phyloP scores from a whole-genome alignment of 2,797 vertebrate genomes.

The Potorous gilbertii region DNA sequence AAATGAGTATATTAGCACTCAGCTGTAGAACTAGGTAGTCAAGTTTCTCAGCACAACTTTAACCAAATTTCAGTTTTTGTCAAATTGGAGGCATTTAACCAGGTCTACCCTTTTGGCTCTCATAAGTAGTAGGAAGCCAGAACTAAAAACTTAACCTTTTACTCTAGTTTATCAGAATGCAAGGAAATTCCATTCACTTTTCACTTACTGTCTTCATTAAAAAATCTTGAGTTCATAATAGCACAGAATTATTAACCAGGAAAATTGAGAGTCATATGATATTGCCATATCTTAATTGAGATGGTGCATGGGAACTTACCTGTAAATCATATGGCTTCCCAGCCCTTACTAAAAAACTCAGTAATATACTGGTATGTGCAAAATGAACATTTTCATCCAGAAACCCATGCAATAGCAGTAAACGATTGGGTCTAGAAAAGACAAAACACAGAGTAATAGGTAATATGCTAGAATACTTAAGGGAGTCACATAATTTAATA shows the following conservation, averaged over 20 bases:
- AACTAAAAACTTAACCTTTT: slow-evolving; percentile 19
- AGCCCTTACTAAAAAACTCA: slow-evolving; percentile 90
- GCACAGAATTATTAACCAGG: neutral
- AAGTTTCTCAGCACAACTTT: slow-evolving; percentile 4
- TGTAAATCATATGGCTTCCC: slow-evolving; percentile 90
- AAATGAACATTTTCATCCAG: slow-evolving; percentile 91
- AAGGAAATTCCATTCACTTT: slow-evolving; percentile 42
- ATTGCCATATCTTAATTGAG: slow-evolving; percentile 2
- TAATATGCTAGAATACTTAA: slow-evolving; percentile 4
- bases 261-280: neutral
- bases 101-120: slow-evolving; percentile 21
- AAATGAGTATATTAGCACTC: neutral
- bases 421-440: slow-evolving; percentile 86
- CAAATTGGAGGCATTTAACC: neutral
- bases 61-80: slow-evolving; percentile 36
- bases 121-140: neutral
- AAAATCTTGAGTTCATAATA: neutral
- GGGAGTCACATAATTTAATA: slow-evolving; percentile 18
- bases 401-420: slow-evolving; percentile 89
- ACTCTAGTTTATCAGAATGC: slow-evolving; percentile 38
- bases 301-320: slow-evolving; percentile 81
- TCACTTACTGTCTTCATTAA: neutral
- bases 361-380: slow-evolving; percentile 90
- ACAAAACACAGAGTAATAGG: slow-evolving; percentile 61
- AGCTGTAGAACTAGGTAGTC: neutral